Evolutionary conservation across 2,888 invertebrate species (phyloP), one percentile per base, ranked within the genome.

Genomic region (Helleia helle): DNA sequence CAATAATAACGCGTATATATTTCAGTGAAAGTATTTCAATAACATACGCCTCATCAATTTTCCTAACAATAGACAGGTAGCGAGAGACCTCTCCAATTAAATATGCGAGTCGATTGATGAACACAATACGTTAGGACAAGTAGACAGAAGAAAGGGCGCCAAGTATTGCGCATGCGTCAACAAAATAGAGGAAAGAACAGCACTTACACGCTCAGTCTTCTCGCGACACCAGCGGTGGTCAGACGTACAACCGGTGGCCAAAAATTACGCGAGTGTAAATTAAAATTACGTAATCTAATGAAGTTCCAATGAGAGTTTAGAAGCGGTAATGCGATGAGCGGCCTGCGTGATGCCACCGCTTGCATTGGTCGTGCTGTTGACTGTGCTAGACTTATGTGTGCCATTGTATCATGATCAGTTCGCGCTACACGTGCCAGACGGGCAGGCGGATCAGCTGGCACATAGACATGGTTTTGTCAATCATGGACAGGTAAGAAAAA

Each of bases 61-160:
- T 26, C 13, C 24, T 30, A 36, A 44, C 38, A 36, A 42, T 40
- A 40, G 43, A 40, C 37, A 37, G 37, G 42, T 36, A 40, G 38
- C 43, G 22, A 39, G 38, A 43, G 22, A 39, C 38, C 27, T 29
- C 42, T 67, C 70, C 71, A 76, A 80, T 80, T 79, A 79, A 66
- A 64, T 64, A 71, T 71, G 68, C 66, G 65, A 79, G 71, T 76
- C 74, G 81, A 81, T 79, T 77, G 75, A 71, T 70, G 68, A 59
- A 61, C 58, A 58, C 62, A 64, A 72, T 63, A 76, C 71, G 75
- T 41, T 38, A 29, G 11, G 38, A 47, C 36, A 36, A 43, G 65
- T 65, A 62, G 70, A 55, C 64, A 65, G 62, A 74, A 76, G 77
- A 83, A 84, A 84, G 71, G 79, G 83, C 83, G 83, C 76, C 71